phyloP scores from a whole-genome alignment of 2,888 invertebrate genomes.

The Proisotoma minuta region DNA sequence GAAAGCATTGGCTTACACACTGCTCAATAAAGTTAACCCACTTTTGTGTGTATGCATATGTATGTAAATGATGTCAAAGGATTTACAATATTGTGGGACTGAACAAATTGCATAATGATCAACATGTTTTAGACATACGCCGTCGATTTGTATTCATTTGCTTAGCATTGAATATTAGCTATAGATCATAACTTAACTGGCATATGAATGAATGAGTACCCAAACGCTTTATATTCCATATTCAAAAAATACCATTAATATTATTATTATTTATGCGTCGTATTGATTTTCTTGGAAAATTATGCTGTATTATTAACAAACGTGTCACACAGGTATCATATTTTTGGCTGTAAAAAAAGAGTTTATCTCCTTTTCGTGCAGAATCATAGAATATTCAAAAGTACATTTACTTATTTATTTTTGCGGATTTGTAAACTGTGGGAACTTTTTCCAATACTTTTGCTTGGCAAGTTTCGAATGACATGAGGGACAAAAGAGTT shows the following conservation, averaged over 20 bases:
- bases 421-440: neutral
- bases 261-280: too few species aligned
- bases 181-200: too few species aligned
- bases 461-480: neutral
- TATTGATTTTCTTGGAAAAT: too few species aligned
- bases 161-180: neutral
- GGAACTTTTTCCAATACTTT: neutral
- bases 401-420: too few species aligned
- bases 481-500: neutral
- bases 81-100: neutral
- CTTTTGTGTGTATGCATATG: neutral
- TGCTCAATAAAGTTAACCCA: neutral
- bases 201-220: too few species aligned
- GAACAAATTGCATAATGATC: neutral
- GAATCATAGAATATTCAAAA: too few species aligned
- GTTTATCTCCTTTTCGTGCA: too few species aligned
- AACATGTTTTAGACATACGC: too few species aligned
- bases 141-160: neutral
- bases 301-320: too few species aligned
- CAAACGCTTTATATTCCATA: too few species aligned
- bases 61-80: neutral
- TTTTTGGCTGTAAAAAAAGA: too few species aligned
- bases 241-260: too few species aligned
- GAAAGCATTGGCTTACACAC: neutral
- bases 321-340: neutral